Evolutionary conservation across 2,888 invertebrate genomes (phyloP).

Genomic region (Ashinkailepas kermadecensis): DNA sequence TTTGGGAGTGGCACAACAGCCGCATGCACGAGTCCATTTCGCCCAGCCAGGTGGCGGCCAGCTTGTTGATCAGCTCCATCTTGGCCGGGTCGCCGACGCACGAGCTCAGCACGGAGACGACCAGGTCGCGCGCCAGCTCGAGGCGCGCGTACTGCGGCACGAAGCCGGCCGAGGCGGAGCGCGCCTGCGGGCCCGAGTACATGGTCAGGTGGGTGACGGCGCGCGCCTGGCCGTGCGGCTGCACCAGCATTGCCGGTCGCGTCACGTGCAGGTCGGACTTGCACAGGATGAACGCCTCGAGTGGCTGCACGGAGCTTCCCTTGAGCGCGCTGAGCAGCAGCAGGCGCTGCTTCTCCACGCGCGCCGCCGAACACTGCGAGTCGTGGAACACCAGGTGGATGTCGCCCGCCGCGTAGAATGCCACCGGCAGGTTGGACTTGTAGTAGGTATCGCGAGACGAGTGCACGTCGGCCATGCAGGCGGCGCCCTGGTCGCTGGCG

Average conservation of each 20-base stretch:
- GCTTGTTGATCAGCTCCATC: slow-evolving; percentile 21
- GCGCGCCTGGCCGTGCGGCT: neutral
- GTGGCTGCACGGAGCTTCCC: neutral
- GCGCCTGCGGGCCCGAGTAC: slow-evolving; percentile 21
- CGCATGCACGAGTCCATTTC: slow-evolving; percentile 16
- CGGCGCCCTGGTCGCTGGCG: neutral
- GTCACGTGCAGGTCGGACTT: slow-evolving; percentile 8
- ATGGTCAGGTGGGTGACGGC: slow-evolving; percentile 9
- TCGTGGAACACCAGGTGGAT: slow-evolving; percentile 11
- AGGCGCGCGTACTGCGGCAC: slow-evolving; percentile 22
- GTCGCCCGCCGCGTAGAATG: neutral
- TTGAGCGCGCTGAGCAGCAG: slow-evolving; percentile 14
- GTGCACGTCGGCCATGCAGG: slow-evolving; percentile 8
- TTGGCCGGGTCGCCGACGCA: slow-evolving; percentile 16
- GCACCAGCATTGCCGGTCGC: neutral
- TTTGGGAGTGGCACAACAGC: slow-evolving; percentile 1
- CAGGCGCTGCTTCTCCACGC: neutral
- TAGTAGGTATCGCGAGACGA: neutral
- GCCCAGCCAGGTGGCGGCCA: slow-evolving; percentile 13
- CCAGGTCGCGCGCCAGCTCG: slow-evolving; percentile 2
- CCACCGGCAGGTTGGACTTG: neutral
- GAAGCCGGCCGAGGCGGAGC: neutral
- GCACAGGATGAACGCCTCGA: slow-evolving; percentile 17
- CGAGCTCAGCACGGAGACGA: slow-evolving; percentile 19
- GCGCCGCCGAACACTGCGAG: neutral